phyloP scores from a whole-genome alignment of 1,140 invertebrate species.

The Caenorhabditis elegans region DNA sequence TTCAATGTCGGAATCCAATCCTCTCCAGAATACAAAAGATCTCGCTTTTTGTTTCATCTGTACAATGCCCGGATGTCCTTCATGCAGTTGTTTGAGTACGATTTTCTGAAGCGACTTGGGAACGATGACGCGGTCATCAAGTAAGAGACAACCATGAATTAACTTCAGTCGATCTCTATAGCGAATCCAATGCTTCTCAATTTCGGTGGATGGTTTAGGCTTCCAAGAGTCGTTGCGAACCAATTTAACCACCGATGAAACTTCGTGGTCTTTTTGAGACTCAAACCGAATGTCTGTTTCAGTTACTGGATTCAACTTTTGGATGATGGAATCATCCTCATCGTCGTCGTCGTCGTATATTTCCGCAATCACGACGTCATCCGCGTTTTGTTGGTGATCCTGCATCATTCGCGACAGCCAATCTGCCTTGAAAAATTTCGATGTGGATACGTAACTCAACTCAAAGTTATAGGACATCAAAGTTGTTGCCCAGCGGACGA shows the following conservation, averaged over 20 bases:
- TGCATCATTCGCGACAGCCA: conserved; percentile 58
- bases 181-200: not conserved
- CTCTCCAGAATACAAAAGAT: conserved; percentile 68
- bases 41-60: conserved; percentile 68
- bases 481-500: conserved; percentile 51
- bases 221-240: too few relatives aligned
- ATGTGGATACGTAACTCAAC: conserved; percentile 60
- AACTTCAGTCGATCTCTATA: not conserved
- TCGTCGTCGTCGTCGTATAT: not conserved
- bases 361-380: conserved; percentile 43
- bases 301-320: not conserved
- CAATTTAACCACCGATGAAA: too few relatives aligned
- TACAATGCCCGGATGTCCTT: conserved; percentile 67
- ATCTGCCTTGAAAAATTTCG: conserved; percentile 56
- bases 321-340: not conserved
- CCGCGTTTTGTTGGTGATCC: not conserved
- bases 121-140: conserved; percentile 62
- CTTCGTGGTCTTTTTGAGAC: not conserved
- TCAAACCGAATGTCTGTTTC: not conserved
- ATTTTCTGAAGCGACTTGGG: conserved; percentile 52
- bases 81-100: conserved; percentile 66
- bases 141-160: conserved; percentile 51
- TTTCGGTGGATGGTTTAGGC: not conserved
- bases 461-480: conserved; percentile 64
- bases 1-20: conserved; percentile 51